A percentile compares a stretch with the other conserved stretches of the same genome.
These are phyloP conservation scores for Hozukius guyotensis DNA, from an alignment of 2,797 vertebrate species.

Conservation along the genomic window DNA sequence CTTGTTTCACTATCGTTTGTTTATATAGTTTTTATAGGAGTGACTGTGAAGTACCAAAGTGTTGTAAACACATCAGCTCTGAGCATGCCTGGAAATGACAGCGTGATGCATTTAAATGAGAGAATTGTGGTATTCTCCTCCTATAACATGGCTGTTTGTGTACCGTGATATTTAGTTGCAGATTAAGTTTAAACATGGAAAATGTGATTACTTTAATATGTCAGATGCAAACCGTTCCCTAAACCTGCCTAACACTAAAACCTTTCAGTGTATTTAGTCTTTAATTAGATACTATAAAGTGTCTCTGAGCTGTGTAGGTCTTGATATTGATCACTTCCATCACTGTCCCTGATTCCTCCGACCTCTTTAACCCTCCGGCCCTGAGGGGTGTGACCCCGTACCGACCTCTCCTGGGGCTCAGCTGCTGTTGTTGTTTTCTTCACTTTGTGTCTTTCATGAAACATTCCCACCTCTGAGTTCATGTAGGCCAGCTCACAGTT, in stretches of 20 bases:
- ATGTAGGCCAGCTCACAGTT: constrained; percentile 45
- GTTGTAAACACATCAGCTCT: no score
- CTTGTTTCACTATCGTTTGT: no score
- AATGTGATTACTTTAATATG: neutral
- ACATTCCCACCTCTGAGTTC: constrained; percentile 20
- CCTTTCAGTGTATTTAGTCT: neutral
- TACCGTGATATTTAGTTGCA: neutral
- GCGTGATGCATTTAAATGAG: no score
- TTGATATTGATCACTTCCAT: constrained; percentile 42
- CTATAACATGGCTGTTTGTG: no score
- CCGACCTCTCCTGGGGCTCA: neutral
- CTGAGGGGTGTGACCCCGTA: neutral
- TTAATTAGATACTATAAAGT: no score
- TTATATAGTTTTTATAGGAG: no score
- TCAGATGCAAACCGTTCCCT: neutral
- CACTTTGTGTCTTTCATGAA: constrained; percentile 7
- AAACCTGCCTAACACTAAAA: neutral
- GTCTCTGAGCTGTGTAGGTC: neutral
- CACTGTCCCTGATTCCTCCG: neutral
- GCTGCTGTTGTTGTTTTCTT: neutral
- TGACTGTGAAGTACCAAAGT: no score
- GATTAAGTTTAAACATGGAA: neutral
- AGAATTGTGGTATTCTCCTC: no score
- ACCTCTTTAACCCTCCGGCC: neutral
- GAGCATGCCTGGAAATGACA: no score